Percentiles rank a stretch among this genome's conserved stretches.
These are phyloP conservation scores for Paratilapia polleni DNA, from an alignment of 2,113 vertebrate genomes.

Conservation along the genomic window DNA sequence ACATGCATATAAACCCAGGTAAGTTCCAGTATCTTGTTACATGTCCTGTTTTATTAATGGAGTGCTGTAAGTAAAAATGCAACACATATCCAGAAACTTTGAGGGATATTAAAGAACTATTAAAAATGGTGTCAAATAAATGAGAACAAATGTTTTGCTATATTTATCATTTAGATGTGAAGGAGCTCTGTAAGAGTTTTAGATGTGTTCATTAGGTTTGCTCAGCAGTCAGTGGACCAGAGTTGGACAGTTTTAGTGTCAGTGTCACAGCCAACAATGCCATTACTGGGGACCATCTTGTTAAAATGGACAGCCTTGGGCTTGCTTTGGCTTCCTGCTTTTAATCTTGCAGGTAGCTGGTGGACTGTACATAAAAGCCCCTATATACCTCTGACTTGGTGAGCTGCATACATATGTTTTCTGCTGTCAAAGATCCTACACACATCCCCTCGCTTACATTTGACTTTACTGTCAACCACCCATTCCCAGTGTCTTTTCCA, in stretches of 20 bases:
- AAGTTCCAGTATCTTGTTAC: neutral
- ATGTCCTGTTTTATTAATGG: neutral
- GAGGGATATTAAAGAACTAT: neutral
- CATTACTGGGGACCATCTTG: neutral
- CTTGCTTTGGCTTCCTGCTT: neutral
- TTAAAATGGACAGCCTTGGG: neutral
- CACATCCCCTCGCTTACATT: neutral
- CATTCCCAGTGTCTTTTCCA: too few species aligned
- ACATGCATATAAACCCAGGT: neutral
- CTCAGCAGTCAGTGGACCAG: neutral
- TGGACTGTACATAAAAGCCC: neutral
- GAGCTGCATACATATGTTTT: neutral
- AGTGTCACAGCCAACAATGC: neutral
- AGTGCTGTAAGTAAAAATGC: neutral
- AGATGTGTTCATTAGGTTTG: neutral
- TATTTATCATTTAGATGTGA: neutral
- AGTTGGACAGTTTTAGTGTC: neutral
- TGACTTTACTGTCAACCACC: too few species aligned
- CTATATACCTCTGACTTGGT: neutral
- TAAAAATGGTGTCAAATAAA: neutral
- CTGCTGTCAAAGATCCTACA: conserved; percentile 5
- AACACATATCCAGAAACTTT: neutral
- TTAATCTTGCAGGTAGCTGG: neutral
- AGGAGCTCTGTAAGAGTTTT: neutral
- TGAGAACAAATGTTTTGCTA: neutral